Evolutionary conservation across 1,140 invertebrate genomes (phyloP).

Genomic region (Danaus plexippus): DNA sequence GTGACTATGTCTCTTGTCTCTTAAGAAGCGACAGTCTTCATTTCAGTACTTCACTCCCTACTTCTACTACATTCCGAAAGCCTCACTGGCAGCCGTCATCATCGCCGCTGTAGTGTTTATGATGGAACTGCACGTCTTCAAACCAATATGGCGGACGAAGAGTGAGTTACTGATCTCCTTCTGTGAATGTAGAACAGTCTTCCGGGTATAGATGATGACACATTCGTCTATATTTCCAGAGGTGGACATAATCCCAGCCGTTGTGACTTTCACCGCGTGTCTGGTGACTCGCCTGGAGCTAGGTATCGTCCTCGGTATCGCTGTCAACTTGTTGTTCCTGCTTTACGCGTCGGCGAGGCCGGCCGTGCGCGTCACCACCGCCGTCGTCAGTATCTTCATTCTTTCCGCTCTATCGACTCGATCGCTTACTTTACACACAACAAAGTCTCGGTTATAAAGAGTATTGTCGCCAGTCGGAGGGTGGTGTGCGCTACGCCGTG

Average conservation of each 20-base stretch:
- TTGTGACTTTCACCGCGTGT: slow-evolving; percentile 83
- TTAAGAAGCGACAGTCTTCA: not conserved
- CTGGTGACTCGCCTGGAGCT: slow-evolving; percentile 85
- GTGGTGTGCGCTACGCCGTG: slow-evolving; percentile 78
- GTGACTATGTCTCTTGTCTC: not conserved
- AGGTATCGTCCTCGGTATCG: slow-evolving; percentile 87
- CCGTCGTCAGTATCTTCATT: slow-evolving; percentile 65
- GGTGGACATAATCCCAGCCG: slow-evolving; percentile 82
- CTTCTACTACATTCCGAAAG: slow-evolving; percentile 84
- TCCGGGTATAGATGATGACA: not conserved
- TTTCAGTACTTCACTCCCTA: slow-evolving; percentile 84
- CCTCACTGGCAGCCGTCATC: slow-evolving; percentile 83
- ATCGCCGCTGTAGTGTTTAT: slow-evolving; percentile 89
- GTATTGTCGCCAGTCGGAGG: slow-evolving; percentile 50
- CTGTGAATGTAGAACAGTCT: not conserved
- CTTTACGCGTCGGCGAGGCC: slow-evolving; percentile 87
- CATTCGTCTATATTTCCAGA: slow-evolving; percentile 68
- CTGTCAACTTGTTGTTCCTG: slow-evolving; percentile 82
- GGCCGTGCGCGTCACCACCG: slow-evolving; percentile 74
- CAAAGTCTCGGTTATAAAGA: not conserved
- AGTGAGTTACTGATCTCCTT: slow-evolving; percentile 74
- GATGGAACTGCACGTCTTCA: slow-evolving; percentile 84
- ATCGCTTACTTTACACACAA: not conserved
- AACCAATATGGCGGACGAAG: slow-evolving; percentile 86
- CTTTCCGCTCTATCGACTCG: too few species aligned